phyloP scores from a whole-genome alignment of 1,140 invertebrate species.

The Neocloeon triangulifer region DNA sequence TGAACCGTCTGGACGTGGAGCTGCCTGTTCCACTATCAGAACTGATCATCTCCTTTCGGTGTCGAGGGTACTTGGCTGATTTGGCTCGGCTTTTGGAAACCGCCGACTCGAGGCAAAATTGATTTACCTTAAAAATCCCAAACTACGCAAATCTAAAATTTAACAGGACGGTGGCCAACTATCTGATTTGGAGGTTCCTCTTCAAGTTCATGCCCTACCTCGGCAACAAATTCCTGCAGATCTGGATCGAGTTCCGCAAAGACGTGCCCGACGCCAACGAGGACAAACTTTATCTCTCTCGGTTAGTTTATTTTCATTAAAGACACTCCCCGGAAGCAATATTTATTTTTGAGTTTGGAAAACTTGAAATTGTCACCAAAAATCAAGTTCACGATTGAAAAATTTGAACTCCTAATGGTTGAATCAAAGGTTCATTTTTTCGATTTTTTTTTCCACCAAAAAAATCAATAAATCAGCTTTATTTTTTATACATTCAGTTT shows the following conservation, averaged over 20 bases:
- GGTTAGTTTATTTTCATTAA: conserved; percentile 9
- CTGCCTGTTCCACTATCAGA: conserved; percentile 6
- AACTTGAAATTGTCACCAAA: too few species aligned
- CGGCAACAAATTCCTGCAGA: conserved; percentile 21
- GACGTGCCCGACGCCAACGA: conserved; percentile 16
- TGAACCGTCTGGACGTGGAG: conserved; percentile 8
- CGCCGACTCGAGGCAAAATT: conserved; percentile 16
- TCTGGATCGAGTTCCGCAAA: conserved; percentile 19
- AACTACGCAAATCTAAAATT: neutral
- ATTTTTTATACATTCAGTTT: too few species aligned
- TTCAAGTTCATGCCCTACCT: conserved; percentile 25
- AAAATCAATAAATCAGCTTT: too few species aligned
- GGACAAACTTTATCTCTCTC: conserved; percentile 15
- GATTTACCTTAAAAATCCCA: too few species aligned
- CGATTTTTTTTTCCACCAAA: too few species aligned
- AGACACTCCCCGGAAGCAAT: conserved; percentile 13
- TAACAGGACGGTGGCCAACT: conserved; percentile 23
- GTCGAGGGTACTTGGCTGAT: conserved; percentile 21
- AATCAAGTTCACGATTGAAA: too few species aligned
- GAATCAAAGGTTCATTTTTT: too few species aligned
- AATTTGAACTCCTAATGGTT: too few species aligned
- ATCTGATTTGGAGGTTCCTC: conserved; percentile 28
- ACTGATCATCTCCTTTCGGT: conserved; percentile 23
- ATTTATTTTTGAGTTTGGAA: neutral
- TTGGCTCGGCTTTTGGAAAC: conserved; percentile 17